Evolutionary conservation across 1,140 invertebrate species (phyloP), one percentile per base, ranked within the genome.

Genomic region (Choristoneura fumiferana): DNA sequence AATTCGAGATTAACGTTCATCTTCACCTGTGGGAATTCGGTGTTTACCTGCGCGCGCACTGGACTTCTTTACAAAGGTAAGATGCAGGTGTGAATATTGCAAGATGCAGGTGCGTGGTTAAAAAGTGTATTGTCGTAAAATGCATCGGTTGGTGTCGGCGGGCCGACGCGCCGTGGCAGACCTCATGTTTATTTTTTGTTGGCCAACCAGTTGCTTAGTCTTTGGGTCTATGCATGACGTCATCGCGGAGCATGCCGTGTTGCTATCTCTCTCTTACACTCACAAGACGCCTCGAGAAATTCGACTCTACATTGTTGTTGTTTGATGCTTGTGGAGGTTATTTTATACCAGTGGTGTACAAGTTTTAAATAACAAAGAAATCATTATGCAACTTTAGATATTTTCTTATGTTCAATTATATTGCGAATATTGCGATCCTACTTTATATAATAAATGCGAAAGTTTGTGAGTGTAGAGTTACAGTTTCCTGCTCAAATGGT

Each of bases 11-110:
- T 61, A 55, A 78, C 61, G 69, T 63, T 78, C 22, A 81, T 75
- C 76, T 83, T 84, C 81, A 84, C 83, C 83, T 84, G 83, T 88
- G 78, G 81, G 81, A 86, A 82, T n/a, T 73, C 67, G 75, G 74
- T 73, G 71, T 75, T 80, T 78, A 81, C 73, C 75, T 85, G 84
- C 85, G 85, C 85, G 85, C 84, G 83, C 81, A 86, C 67, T 56
- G 62, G 58, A 78, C 60, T 81, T 78, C 70, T 80, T 74, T 78
- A 72, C 58, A 72, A 78, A 88, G 85, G 85, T 88, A 63, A 78
- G 83, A 74, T 34, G 33, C 15, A 53, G 52, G 43, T 39, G 43
- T 39, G 33, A 55, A 55, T 38, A n/a, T n/a, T n/a, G n/a, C n/a
- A n/a, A n/a, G 54, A 8, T 65, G 65, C 58, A 62, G 62, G 54